Percentiles rank a stretch among this genome's conserved stretches.
Conservation (phyloP, 2,797 vertebrate species). For the Corythornis leucogaster region DNA sequence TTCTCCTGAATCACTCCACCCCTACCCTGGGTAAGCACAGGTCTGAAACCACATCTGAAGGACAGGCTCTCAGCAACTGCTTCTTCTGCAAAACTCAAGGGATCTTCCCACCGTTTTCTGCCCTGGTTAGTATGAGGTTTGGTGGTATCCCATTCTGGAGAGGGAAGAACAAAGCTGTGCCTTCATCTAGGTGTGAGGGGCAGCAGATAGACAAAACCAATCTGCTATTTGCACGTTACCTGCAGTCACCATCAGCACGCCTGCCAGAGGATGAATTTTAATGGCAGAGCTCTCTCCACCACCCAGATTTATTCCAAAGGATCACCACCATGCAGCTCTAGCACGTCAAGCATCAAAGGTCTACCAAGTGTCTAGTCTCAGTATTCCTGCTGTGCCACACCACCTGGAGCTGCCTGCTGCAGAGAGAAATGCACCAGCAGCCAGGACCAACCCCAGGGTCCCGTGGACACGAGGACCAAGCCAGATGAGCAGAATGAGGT, state of each 20-base stretch:
- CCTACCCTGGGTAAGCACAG: background rate
- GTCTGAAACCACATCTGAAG: background rate
- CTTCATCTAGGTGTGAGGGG: background rate
- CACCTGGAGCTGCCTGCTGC: background rate
- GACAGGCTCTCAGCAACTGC: background rate
- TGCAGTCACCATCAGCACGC: accelerated
- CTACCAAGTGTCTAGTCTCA: background rate
- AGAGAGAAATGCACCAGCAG: accelerated
- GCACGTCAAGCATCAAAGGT: background rate
- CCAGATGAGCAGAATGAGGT: background rate
- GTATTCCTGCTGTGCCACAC: background rate
- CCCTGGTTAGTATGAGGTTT: background rate
- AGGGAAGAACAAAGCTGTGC: background rate
- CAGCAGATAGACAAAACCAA: background rate
- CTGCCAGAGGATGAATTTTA: background rate
- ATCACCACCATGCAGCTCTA: accelerated
- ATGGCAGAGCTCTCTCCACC: background rate
- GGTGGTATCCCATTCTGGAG: background rate
- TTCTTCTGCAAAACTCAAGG: background rate
- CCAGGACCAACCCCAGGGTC: background rate
- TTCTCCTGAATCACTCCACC: background rate
- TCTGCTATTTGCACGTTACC: background rate
- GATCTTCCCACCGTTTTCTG: background rate
- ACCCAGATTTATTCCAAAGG: background rate
- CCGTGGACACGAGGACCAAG: accelerated